A percentile compares a stretch with the other conserved stretches of the same genome.
Evolutionary conservation across 2,113 vertebrate genomes (phyloP).

Genomic region (Colistium nudipinnis): DNA sequence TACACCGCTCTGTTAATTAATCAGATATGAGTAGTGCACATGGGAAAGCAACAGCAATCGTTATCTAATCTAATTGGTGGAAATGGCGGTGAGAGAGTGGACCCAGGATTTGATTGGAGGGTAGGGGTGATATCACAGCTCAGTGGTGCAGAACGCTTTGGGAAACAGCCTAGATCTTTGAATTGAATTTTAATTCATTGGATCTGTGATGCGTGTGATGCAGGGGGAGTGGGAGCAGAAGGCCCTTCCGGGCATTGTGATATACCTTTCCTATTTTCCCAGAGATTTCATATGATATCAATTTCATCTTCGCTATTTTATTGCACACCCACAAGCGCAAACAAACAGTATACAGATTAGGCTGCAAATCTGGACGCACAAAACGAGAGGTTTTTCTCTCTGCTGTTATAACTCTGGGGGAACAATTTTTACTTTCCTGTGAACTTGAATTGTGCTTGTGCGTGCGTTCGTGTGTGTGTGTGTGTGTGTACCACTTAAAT

Average conservation of each 20-base stretch:
- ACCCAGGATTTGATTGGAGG: constrained; percentile 61
- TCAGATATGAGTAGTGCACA: constrained; percentile 25
- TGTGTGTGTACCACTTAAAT: constrained; percentile 6
- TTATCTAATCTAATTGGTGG: constrained; percentile 54
- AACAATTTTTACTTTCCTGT: constrained; percentile 4
- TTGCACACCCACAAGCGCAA: background rate
- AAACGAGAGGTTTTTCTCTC: background rate
- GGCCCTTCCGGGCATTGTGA: constrained; percentile 52
- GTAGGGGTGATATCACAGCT: constrained; percentile 74
- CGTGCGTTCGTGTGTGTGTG: no score
- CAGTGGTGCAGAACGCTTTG: constrained; percentile 71
- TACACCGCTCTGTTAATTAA: constrained; percentile 29
- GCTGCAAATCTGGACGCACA: background rate
- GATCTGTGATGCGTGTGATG: constrained; percentile 65
- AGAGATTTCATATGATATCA: constrained; percentile 47
- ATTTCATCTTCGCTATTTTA: constrained; percentile 51
- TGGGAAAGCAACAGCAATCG: constrained; percentile 53
- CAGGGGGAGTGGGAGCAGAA: constrained; percentile 41
- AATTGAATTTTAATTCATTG: constrained; percentile 80
- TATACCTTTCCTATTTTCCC: constrained; percentile 41
- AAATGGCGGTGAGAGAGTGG: constrained; percentile 27
- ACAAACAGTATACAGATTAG: background rate
- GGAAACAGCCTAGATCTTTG: constrained; percentile 72
- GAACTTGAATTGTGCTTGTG: background rate
- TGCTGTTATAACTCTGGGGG: background rate